These are phyloP conservation scores for Lamprologus ornatipinnis DNA, from an alignment of 2,113 vertebrate genomes.

Conservation along the genomic window DNA sequence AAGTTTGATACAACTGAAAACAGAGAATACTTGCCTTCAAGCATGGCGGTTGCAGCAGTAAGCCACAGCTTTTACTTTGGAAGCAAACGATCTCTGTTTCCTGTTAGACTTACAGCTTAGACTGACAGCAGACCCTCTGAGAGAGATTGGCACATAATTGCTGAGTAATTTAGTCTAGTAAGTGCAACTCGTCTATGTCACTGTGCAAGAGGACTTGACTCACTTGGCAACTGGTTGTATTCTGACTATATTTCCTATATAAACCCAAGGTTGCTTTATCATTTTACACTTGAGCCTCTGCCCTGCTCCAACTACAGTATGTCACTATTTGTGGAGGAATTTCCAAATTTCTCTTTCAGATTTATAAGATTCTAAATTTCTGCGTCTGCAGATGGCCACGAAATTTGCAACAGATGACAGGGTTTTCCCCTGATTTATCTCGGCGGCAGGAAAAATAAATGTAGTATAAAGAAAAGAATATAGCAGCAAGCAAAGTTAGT, in stretches of 20 bases:
- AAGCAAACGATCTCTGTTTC: not conserved
- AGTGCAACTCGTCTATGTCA: not conserved
- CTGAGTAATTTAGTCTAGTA: not conserved
- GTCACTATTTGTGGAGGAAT: not conserved
- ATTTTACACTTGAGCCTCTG: not conserved
- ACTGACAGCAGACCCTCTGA: not conserved
- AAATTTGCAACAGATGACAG: not conserved
- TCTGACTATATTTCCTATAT: not conserved
- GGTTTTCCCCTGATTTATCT: rapidly evolving
- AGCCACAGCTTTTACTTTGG: not conserved
- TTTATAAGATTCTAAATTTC: not conserved
- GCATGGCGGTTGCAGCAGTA: not conserved
- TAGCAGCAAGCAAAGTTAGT: not conserved
- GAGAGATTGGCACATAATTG: not conserved
- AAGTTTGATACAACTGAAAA: not conserved
- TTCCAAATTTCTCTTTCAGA: not conserved
- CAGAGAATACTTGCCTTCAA: not conserved
- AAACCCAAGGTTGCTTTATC: not conserved
- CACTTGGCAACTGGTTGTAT: not conserved
- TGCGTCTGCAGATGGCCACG: not conserved
- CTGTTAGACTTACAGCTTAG: not conserved
- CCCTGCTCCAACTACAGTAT: not conserved
- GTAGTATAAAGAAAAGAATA: not conserved
- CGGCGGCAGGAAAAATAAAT: not conserved
- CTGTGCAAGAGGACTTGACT: not conserved